phyloP scores from a whole-genome alignment of 1,140 invertebrate species.

The honey bee (Apis mellifera) region Amel_HAv3.1 CM009943.2:3771001-3771500 shows the following conservation, averaged over 20 bases:
- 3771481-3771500: conserved; percentile 91
- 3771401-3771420: no score
- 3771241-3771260: conserved; percentile 85
- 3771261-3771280: conserved; percentile 94
- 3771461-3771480: conserved; percentile 82
- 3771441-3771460: background rate
- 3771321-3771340: conserved; percentile 86
- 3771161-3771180: conserved; percentile 81
- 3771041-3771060: conserved; percentile 66
- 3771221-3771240: conserved; percentile 60
- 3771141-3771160: no score
- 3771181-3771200: conserved; percentile 67
- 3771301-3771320: conserved; percentile 88
- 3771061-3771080: conserved; percentile 50
- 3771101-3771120: conserved; percentile 49
- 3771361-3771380: conserved; percentile 59
- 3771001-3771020: conserved; percentile 85
- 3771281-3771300: conserved; percentile 95
- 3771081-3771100: conserved; percentile 76
- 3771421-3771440: no score
- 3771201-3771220: conserved; percentile 74
- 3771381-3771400: no score
- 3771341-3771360: conserved; percentile 78
- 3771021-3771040: conserved; percentile 82
- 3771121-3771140: no score